A percentile compares a stretch with the other conserved stretches of the same genome.
Conservation (phyloP, 2,113 vertebrate genomes). For the Thamnaconus septentrionalis region DNA sequence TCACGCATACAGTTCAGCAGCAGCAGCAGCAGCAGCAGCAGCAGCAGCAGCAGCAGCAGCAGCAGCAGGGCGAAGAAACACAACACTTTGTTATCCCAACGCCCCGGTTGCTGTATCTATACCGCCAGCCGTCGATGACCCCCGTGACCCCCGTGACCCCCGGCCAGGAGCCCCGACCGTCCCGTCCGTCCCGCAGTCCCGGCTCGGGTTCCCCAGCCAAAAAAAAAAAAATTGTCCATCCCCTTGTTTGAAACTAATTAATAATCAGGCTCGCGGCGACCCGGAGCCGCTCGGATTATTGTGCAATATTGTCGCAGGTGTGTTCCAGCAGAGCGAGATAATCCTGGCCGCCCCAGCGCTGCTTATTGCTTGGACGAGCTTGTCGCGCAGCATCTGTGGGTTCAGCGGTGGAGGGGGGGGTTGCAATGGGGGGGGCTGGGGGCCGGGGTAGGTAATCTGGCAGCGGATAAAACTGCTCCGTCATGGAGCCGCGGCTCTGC, state of each 20-base stretch:
- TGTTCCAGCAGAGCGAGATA: conserved; percentile 57
- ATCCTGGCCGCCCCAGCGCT: conserved; percentile 55
- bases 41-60: no score
- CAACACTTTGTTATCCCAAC: conserved; percentile 66
- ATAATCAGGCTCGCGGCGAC: conserved; percentile 51
- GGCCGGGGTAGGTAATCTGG: no score
- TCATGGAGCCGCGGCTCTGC: no score
- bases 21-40: no score
- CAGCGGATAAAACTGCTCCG: no score
- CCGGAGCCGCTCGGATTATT: conserved; percentile 56
- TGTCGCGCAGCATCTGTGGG: conserved; percentile 57
- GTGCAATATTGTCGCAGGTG: conserved; percentile 67
- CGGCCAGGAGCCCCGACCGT: no score
- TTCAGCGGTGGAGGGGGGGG: conserved; percentile 1
- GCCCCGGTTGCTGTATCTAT: conserved; percentile 68
- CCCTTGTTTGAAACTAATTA: conserved; percentile 44
- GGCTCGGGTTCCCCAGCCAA: background rate
- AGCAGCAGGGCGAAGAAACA: conserved; percentile 16
- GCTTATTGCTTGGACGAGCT: conserved; percentile 53
- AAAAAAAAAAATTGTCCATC: no score
- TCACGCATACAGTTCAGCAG: conserved; percentile 43
- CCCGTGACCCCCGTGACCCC: no score
- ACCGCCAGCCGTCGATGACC: no score
- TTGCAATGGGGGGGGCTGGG: no score
- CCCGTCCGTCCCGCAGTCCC: no score